Evolutionary conservation across 1,140 invertebrate species (phyloP).

Genomic region (Apolygus lucorum): DNA sequence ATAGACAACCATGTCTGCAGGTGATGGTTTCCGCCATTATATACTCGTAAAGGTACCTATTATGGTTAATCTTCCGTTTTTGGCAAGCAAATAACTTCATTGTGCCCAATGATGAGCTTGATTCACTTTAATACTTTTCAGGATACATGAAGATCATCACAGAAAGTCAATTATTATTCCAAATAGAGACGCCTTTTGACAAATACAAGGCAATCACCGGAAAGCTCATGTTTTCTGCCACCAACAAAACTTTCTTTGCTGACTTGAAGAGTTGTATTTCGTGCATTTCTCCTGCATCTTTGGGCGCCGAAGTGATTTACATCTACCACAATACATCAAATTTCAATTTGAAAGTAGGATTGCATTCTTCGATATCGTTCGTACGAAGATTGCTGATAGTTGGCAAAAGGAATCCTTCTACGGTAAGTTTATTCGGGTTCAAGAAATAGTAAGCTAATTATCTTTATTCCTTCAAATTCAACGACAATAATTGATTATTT

Average conservation of each 20-base stretch:
- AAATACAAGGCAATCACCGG: constrained; percentile 52
- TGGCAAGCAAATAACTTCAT: no score
- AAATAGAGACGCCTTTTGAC: constrained; percentile 60
- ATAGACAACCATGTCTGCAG: no score
- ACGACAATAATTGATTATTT: no score
- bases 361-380: constrained; percentile 61
- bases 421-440: constrained; percentile 39
- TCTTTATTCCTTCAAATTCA: no score
- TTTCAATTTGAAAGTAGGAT: constrained; percentile 59
- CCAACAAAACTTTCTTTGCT: constrained; percentile 55
- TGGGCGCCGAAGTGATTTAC: constrained; percentile 53
- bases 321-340: constrained; percentile 50
- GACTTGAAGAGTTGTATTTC: constrained; percentile 52
- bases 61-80: no score
- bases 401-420: constrained; percentile 51
- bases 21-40: no score
- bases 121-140: constrained; percentile 35
- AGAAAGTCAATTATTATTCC: constrained; percentile 56
- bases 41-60: no score
- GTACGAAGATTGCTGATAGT: constrained; percentile 52
- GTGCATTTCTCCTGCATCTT: constrained; percentile 38
- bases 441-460: no score
- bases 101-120: no score
- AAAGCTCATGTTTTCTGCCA: constrained; percentile 59
- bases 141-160: constrained; percentile 53